Percentiles rank a stretch among this genome's conserved stretches.
Conservation (phyloP, 1,140 invertebrate genomes). For the Papilio machaon region DNA sequence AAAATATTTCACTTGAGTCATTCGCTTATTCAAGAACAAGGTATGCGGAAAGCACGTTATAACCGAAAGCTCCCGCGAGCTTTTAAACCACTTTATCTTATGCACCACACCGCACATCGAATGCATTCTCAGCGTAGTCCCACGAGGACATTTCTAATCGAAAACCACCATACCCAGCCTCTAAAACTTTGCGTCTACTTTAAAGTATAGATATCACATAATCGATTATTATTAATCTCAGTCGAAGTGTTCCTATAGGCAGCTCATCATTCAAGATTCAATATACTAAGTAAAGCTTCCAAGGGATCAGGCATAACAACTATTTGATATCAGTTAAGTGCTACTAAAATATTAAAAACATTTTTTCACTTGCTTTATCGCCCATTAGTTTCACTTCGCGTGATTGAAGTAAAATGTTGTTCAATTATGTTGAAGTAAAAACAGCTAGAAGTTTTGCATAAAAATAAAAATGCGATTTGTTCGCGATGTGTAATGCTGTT, state of each 20-base stretch:
- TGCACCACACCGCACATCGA: constrained; percentile 58
- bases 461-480: constrained; percentile 16
- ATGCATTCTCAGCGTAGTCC: constrained; percentile 61
- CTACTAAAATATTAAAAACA: constrained; percentile 36
- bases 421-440: constrained; percentile 15
- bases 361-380: constrained; percentile 32
- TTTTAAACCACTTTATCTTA: constrained; percentile 66
- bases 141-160: constrained; percentile 49
- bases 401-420: constrained; percentile 35
- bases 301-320: constrained; percentile 22
- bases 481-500: constrained; percentile 40
- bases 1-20: neutral
- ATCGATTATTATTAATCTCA: constrained; percentile 24
- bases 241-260: neutral
- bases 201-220: constrained; percentile 19
- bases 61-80: constrained; percentile 57
- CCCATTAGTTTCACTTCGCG: constrained; percentile 29
- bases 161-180: constrained; percentile 53
- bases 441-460: neutral
- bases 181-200: constrained; percentile 44
- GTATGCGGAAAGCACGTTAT: constrained; percentile 56
- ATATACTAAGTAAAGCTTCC: constrained; percentile 35
- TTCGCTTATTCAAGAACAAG: constrained; percentile 39
- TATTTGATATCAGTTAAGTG: constrained; percentile 14
- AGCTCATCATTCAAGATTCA: constrained; percentile 31